These are phyloP conservation scores for Vultur gryphus DNA, from an alignment of 2,797 vertebrate species.

Conservation along the genomic window DNA sequence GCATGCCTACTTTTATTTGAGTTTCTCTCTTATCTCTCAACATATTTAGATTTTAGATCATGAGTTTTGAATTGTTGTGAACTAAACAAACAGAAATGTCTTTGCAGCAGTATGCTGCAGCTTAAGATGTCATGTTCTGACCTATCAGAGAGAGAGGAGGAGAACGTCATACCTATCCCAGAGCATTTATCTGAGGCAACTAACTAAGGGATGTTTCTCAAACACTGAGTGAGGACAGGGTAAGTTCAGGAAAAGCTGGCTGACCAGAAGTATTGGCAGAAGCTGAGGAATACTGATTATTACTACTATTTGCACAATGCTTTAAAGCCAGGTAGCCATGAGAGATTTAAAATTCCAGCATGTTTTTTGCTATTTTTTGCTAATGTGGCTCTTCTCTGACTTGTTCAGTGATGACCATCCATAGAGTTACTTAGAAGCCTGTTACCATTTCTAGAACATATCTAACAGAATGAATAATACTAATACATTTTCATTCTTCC, in stretches of 20 bases:
- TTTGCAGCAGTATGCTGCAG: background rate
- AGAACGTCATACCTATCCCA: background rate
- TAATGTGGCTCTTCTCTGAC: conserved; percentile 11
- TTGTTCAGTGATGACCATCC: conserved; percentile 47
- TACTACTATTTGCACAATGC: conserved; percentile 22
- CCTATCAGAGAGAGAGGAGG: background rate
- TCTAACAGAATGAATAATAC: conserved; percentile 17
- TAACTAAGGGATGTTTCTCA: background rate
- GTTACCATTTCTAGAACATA: conserved; percentile 49
- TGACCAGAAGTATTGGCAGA: background rate
- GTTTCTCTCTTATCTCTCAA: background rate
- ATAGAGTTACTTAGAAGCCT: conserved; percentile 44
- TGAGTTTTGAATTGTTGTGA: conserved; percentile 5
- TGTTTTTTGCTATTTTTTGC: conserved; percentile 23
- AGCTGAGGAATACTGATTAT: background rate
- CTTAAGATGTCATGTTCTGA: background rate
- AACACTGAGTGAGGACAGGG: background rate
- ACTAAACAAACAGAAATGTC: background rate
- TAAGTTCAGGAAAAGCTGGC: background rate
- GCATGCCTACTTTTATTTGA: background rate
- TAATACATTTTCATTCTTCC: conserved; percentile 41
- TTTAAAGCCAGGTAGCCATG: conserved; percentile 26
- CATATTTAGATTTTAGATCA: background rate
- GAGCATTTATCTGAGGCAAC: background rate
- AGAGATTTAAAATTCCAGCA: conserved; percentile 60